Evolutionary conservation across 1,140 invertebrate genomes (phyloP).

Genomic region (Eciton burchellii): DNA sequence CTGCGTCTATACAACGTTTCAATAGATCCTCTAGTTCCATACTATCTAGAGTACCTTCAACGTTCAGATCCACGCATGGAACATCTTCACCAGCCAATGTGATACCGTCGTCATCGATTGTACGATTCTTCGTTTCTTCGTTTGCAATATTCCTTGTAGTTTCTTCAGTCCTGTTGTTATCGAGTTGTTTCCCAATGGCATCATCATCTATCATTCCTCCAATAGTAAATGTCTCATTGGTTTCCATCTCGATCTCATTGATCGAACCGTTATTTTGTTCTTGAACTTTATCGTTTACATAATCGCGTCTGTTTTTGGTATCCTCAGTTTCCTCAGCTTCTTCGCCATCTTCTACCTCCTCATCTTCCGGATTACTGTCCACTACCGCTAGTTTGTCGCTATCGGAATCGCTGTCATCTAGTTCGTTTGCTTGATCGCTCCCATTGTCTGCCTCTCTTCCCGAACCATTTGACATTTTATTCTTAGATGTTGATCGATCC

Average conservation of each 20-base stretch:
- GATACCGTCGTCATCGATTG: conserved; percentile 69
- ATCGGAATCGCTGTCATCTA: conserved; percentile 78
- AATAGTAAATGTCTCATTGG: background rate
- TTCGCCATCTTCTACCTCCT: conserved; percentile 52
- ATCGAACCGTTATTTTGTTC: background rate
- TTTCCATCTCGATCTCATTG: background rate
- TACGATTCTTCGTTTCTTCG: background rate
- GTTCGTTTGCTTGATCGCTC: conserved; percentile 67
- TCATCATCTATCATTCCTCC: background rate
- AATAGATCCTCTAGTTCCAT: conserved; percentile 90
- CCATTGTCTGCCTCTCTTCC: conserved; percentile 55
- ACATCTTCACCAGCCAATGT: conserved; percentile 88
- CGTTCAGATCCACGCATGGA: conserved; percentile 89
- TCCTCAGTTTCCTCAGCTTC: conserved; percentile 58
- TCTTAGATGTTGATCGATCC: conserved; percentile 74
- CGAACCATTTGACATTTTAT: conserved; percentile 69
- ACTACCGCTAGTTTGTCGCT: conserved; percentile 77
- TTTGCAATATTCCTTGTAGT: conserved; percentile 1
- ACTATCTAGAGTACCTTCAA: conserved; percentile 90
- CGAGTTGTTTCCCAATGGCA: background rate
- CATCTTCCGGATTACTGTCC: conserved; percentile 66
- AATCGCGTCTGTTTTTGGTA: conserved; percentile 19
- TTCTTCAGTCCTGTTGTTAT: conserved; percentile 3
- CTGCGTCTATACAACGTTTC: conserved; percentile 89
- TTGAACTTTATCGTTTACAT: background rate